These are phyloP conservation scores for Phyllotreta cruciferae DNA, from an alignment of 2,888 invertebrate genomes.

Conservation along the genomic window DNA sequence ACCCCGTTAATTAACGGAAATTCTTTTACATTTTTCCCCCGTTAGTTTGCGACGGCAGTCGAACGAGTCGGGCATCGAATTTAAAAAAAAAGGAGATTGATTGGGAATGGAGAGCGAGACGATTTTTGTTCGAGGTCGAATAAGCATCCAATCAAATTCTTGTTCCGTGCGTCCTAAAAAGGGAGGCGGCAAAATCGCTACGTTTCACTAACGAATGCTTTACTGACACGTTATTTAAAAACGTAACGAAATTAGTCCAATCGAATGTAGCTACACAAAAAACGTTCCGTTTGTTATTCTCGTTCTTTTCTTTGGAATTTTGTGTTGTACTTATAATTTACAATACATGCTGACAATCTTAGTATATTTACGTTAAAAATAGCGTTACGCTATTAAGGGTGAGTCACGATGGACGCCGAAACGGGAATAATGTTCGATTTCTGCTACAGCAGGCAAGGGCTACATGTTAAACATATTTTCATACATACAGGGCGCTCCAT, in stretches of 20 bases:
- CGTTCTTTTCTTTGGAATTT: too few relatives aligned
- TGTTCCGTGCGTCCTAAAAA: neutral
- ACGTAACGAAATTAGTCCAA: neutral
- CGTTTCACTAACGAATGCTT: constrained; percentile 8
- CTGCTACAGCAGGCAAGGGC: too few relatives aligned
- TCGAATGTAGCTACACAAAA: neutral
- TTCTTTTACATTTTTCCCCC: constrained; percentile 16
- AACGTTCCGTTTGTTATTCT: neutral
- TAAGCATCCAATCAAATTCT: constrained; percentile 11
- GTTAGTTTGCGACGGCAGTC: constrained; percentile 13
- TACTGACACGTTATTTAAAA: constrained; percentile 9
- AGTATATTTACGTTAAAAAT: too few relatives aligned
- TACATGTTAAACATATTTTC: too few relatives aligned
- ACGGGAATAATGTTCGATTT: too few relatives aligned
- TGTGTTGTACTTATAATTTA: too few relatives aligned
- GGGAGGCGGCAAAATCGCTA: constrained; percentile 8
- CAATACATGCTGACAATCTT: too few relatives aligned
- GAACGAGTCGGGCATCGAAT: constrained; percentile 3
- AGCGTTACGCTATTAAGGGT: too few relatives aligned
- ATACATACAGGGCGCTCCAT: too few relatives aligned
- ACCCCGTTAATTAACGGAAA: constrained; percentile 10
- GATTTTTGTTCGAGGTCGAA: constrained; percentile 13
- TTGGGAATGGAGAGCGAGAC: constrained; percentile 1
- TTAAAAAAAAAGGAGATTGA: constrained; percentile 12
- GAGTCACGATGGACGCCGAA: too few relatives aligned